A percentile compares a stretch with the other conserved stretches of the same genome.
phyloP scores from a whole-genome alignment of 2,797 vertebrate species.

The Microctenopoma steveboyesi region DNA sequence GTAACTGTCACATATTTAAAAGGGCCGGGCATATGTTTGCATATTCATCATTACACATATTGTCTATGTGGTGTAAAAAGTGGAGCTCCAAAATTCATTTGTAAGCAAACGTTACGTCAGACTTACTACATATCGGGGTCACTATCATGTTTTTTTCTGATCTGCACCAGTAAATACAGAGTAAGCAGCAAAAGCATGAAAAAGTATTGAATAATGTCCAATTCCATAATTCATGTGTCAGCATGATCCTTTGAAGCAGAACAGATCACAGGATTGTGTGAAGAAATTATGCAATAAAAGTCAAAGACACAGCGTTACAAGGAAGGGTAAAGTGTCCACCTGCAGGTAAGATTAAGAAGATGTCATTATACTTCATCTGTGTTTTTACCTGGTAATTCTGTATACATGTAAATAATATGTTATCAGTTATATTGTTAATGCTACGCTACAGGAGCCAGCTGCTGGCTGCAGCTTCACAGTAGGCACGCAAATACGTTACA shows the following conservation, averaged over 20 bases:
- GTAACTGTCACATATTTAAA: slow-evolving; percentile 32
- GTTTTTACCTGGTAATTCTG: neutral
- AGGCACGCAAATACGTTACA: neutral
- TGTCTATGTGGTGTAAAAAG: slow-evolving; percentile 28
- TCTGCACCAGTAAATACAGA: slow-evolving; percentile 34
- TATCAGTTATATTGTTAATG: no score
- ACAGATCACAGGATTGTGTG: slow-evolving; percentile 62
- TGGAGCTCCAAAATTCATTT: slow-evolving; percentile 32
- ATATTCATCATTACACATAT: slow-evolving; percentile 25
- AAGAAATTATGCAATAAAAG: slow-evolving; percentile 61
- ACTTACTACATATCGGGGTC: slow-evolving; percentile 29
- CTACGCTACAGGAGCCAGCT: no score
- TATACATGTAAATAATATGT: neutral
- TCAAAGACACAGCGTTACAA: slow-evolving; percentile 29
- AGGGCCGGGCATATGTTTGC: slow-evolving; percentile 30
- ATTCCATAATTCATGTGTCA: slow-evolving; percentile 70
- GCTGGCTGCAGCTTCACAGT: neutral
- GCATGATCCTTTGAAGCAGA: slow-evolving; percentile 53
- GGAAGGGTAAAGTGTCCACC: slow-evolving; percentile 31
- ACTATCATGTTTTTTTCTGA: slow-evolving; percentile 53
- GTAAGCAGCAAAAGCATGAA: slow-evolving; percentile 29
- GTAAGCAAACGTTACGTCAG: slow-evolving; percentile 58
- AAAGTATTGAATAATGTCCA: slow-evolving; percentile 50
- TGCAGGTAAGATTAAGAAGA: slow-evolving; percentile 25
- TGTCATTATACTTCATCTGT: neutral